phyloP scores from a whole-genome alignment of 2,888 invertebrate species.

The Perithous albicinctus region DNA sequence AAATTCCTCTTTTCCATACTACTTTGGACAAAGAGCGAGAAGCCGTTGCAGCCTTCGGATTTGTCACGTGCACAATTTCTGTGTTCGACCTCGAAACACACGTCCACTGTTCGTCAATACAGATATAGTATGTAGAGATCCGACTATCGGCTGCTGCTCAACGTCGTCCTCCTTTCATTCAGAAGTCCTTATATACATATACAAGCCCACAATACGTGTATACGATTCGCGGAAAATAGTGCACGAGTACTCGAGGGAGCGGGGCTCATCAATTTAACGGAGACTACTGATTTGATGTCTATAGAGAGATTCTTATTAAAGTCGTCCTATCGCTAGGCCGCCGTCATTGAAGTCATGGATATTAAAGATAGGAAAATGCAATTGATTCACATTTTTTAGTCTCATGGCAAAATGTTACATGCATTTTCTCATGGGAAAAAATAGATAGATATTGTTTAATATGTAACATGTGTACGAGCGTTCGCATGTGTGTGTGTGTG shows the following conservation, averaged over 20 bases:
- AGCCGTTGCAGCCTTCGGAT: constrained; percentile 13
- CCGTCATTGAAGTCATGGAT: neutral
- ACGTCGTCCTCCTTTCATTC: constrained; percentile 12
- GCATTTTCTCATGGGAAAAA: no score
- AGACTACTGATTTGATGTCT: neutral
- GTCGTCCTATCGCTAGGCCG: neutral
- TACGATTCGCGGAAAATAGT: constrained; percentile 3
- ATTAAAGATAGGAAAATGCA: neutral
- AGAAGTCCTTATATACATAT: neutral
- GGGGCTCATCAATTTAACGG: neutral
- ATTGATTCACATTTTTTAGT: neutral
- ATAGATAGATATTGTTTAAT: no score
- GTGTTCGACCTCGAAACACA: constrained; percentile 18
- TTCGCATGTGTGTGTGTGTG: neutral
- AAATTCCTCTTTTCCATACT: constrained; percentile 22
- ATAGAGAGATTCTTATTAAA: neutral
- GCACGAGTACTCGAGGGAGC: neutral
- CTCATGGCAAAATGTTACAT: neutral
- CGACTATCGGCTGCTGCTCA: constrained; percentile 10
- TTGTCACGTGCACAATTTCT: constrained; percentile 21
- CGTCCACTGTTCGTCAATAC: neutral
- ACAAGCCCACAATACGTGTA: neutral
- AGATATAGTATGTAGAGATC: neutral
- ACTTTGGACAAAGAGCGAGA: constrained; percentile 8
- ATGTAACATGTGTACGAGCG: no score